Percentiles rank a stretch among this genome's conserved stretches.
phyloP scores from a whole-genome alignment of 2,888 invertebrate species.

The Oasisia sp. region DNA sequence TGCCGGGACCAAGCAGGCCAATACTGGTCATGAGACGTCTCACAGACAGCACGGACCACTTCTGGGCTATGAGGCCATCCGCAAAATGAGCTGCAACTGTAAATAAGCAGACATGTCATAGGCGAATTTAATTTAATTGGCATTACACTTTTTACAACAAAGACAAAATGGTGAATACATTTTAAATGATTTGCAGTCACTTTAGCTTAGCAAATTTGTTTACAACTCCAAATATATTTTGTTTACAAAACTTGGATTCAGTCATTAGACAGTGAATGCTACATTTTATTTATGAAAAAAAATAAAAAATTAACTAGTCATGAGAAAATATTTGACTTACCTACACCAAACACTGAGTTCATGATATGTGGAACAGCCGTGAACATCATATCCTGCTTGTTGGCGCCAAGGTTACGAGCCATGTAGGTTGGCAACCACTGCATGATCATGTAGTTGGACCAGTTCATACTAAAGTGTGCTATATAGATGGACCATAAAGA shows the following conservation, averaged over 20 bases:
- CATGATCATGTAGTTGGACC: slow-evolving; percentile 83
- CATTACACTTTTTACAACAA: too few species aligned
- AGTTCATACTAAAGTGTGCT: slow-evolving; percentile 83
- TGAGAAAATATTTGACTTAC: slow-evolving; percentile 65
- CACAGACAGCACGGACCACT: slow-evolving; percentile 75
- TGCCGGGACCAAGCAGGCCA: slow-evolving; percentile 78
- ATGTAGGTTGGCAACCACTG: slow-evolving; percentile 83
- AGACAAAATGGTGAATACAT: too few species aligned
- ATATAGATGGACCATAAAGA: slow-evolving; percentile 79
- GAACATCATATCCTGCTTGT: slow-evolving; percentile 76
- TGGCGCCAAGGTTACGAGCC: slow-evolving; percentile 74
- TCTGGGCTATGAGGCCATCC: slow-evolving; percentile 73
- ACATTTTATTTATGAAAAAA: not conserved
- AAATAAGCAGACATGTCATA: slow-evolving; percentile 24
- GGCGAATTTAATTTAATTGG: too few species aligned
- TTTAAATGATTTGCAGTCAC: too few species aligned
- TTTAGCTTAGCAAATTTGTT: too few species aligned
- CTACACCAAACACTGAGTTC: slow-evolving; percentile 78
- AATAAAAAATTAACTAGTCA: not conserved
- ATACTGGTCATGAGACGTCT: slow-evolving; percentile 78
- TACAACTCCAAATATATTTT: too few species aligned
- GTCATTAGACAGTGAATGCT: not conserved
- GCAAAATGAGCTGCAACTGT: slow-evolving; percentile 78
- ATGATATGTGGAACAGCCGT: slow-evolving; percentile 80
- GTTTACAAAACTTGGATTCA: too few species aligned